These are phyloP conservation scores for Uria aalge DNA, from an alignment of 2,113 vertebrate genomes.

Conservation along the genomic window DNA sequence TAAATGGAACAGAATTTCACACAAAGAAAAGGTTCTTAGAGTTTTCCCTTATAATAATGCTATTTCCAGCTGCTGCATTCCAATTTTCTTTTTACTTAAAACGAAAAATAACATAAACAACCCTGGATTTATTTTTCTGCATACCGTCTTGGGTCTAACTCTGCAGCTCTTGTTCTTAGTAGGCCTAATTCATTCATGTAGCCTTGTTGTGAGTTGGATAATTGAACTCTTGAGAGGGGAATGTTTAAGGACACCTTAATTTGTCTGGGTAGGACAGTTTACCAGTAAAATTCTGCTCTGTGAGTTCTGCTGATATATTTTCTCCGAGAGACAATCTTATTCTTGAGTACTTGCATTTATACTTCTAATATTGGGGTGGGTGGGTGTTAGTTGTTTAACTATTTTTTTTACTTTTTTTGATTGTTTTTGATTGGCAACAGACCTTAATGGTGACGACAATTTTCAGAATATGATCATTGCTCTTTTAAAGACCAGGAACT, in stretches of 20 bases:
- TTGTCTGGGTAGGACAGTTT: background rate
- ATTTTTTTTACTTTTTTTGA: background rate
- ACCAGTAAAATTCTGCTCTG: background rate
- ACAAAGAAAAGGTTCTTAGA: background rate
- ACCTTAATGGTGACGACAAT: background rate
- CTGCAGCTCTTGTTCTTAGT: background rate
- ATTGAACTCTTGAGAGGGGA: background rate
- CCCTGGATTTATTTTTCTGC: background rate
- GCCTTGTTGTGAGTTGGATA: background rate
- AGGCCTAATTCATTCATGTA: background rate
- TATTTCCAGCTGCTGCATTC: background rate
- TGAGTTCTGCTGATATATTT: background rate
- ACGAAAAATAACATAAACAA: background rate
- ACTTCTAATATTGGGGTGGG: background rate
- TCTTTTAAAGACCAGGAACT: background rate
- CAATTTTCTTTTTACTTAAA: conserved; percentile 8
- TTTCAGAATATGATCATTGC: background rate
- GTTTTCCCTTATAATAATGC: background rate
- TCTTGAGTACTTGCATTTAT: background rate
- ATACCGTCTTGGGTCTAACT: background rate
- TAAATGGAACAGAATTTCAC: conserved; percentile 1
- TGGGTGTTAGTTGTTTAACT: rapidly evolving
- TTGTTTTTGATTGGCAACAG: background rate
- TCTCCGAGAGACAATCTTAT: background rate
- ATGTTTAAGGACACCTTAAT: background rate